Evolutionary conservation across 2,888 invertebrate species (phyloP).

Genomic region (Cistogaster globosa): DNA sequence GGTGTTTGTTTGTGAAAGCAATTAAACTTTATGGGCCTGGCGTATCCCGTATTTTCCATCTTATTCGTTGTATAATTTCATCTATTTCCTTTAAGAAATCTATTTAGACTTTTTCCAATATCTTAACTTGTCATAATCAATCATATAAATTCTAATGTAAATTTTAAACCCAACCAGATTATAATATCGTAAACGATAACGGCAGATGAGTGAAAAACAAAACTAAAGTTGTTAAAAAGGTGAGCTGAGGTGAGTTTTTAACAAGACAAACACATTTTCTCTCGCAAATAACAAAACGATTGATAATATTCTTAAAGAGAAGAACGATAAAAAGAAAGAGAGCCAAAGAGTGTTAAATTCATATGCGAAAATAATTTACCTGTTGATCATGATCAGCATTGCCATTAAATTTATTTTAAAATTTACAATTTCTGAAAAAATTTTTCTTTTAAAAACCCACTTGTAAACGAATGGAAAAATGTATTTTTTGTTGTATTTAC

Average conservation of each 20-base stretch:
- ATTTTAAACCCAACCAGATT: conserved; percentile 55
- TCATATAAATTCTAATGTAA: conserved; percentile 15
- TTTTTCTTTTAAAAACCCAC: too few species aligned
- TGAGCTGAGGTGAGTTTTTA: conserved; percentile 49
- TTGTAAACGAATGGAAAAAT: too few species aligned
- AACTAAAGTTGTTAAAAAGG: conserved; percentile 13
- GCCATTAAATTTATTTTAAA: too few species aligned
- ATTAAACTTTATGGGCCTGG: too few species aligned
- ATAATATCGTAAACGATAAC: conserved; percentile 66
- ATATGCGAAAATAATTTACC: conserved; percentile 50
- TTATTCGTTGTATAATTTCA: neutral
- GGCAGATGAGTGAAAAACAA: conserved; percentile 47
- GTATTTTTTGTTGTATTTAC: too few species aligned
- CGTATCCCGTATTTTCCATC: neutral
- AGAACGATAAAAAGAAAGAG: conserved; percentile 37
- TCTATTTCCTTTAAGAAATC: conserved; percentile 3
- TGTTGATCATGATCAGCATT: conserved; percentile 25
- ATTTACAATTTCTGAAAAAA: too few species aligned
- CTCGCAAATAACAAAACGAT: conserved; percentile 5
- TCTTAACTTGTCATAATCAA: conserved; percentile 15
- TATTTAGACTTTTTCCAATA: neutral
- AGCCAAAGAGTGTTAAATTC: conserved; percentile 9
- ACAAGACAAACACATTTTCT: neutral
- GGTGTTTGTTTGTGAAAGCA: too few species aligned
- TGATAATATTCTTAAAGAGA: conserved; percentile 38